A percentile compares a stretch with the other conserved stretches of the same genome.
phyloP scores from a whole-genome alignment of 2,797 vertebrate species.

The Merluccius polli region DNA sequence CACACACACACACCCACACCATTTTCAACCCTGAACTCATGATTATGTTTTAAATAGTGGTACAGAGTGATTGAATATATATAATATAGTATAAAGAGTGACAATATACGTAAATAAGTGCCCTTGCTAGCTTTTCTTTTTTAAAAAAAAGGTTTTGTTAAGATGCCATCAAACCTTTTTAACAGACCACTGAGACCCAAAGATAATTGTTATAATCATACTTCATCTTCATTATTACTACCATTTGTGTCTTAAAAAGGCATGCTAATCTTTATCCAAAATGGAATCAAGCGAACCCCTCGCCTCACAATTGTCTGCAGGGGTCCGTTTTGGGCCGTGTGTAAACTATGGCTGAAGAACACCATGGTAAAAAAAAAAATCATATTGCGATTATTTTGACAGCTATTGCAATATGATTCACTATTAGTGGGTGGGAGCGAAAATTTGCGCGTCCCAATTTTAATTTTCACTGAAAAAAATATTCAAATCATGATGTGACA shows the following conservation, averaged over 20 bases:
- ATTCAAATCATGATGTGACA: too few relatives aligned
- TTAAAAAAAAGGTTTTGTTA: not conserved
- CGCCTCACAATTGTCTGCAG: not conserved
- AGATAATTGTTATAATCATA: not conserved
- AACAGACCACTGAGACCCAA: not conserved
- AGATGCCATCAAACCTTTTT: not conserved
- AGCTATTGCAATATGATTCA: too few relatives aligned
- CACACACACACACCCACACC: conserved; percentile 16
- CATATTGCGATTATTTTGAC: too few relatives aligned
- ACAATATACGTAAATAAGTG: not conserved
- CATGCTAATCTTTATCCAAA: not conserved
- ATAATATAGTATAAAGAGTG: not conserved
- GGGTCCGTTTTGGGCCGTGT: not conserved
- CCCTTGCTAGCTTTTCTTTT: not conserved
- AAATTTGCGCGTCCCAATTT: too few relatives aligned
- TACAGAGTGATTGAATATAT: not conserved
- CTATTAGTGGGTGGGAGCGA: too few relatives aligned
- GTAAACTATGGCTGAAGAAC: too few relatives aligned
- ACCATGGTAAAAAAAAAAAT: too few relatives aligned
- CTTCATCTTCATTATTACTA: not conserved
- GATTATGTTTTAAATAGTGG: not conserved
- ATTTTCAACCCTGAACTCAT: conserved; percentile 28
- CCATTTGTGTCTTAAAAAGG: not conserved
- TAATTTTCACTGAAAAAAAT: too few relatives aligned
- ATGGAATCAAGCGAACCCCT: not conserved